Base-by-base conservation (phyloP, 1,140 invertebrate genomes). In the Magallana gigas region DNA sequence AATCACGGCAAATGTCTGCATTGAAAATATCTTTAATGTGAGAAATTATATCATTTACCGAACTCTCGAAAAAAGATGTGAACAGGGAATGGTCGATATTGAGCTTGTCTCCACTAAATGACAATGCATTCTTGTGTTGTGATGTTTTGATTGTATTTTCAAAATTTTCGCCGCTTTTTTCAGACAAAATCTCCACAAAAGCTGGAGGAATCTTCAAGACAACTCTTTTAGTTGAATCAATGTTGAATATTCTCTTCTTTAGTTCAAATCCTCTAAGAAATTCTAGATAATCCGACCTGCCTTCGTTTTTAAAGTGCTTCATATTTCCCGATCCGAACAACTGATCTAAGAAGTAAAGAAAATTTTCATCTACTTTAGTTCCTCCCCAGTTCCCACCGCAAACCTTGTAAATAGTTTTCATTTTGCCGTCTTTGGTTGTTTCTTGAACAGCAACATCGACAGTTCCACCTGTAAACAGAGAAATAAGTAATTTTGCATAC, bases 391-490 rank as follows among this genome's bases (percentile, higher is more conserved):
- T 18, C 48, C 88, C 85, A 9, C 88, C 88, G 12, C 59, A 84
- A 1, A 85, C 85, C 84, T 59, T 58, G 8, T 84, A 57, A 58
- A 89, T 83, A 16, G 87, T 80, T 58, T 85, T 89, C 18, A 89
- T n/a, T 60, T 57, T 82, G 1, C 84, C 56, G 18, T 76, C 68
- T 6, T 82, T 16, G 12, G 59, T 85, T 9, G 71, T 81, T 57
- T 88, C 86, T 29, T 89, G 88, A 0, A 89, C 84, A 48, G 88
- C 86, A n/a, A 86, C 83, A 18, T 89, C 88, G 12, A 87, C 80
- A 3, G 88, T 89, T 9, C 86, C 88, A 59, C 88, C 88, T 89
- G 36, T 57, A 82, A 56, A 84, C 29, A 29, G 23, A 0, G 29
- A 71, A 1, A 29, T 29, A 36, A 71, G 4, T 23, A 1, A 36